phyloP scores from a whole-genome alignment of 2,888 invertebrate genomes.

The Amitus sp. region DNA sequence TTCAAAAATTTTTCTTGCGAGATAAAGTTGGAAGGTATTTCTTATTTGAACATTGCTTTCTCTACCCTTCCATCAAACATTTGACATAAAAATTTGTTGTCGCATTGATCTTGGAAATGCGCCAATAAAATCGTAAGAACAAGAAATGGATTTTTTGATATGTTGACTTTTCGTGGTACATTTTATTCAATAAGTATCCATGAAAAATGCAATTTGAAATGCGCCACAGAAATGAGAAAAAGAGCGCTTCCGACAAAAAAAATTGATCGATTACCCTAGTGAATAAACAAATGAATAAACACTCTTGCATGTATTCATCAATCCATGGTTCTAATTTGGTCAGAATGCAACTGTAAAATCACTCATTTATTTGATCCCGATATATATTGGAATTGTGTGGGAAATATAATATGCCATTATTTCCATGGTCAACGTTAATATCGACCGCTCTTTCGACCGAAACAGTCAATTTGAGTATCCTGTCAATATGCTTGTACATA shows the following conservation, averaged over 20 bases:
- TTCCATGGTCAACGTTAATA: conserved; percentile 47
- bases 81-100: conserved; percentile 8
- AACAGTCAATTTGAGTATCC: conserved; percentile 47
- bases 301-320: no score
- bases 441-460: conserved; percentile 15
- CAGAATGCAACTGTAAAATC: no score
- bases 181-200: conserved; percentile 4
- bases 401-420: conserved; percentile 64
- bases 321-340: no score
- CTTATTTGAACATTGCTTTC: conserved; percentile 5
- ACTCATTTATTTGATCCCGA: no score
- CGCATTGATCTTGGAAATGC: conserved; percentile 21
- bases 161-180: conserved; percentile 13
- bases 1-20: conserved; percentile 19
- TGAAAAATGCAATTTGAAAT: conserved; percentile 21
- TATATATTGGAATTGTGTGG: conserved; percentile 59
- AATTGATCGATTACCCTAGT: no score
- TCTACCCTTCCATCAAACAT: no score
- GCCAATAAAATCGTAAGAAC: conserved; percentile 10
- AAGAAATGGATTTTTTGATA: conserved; percentile 12
- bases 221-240: conserved; percentile 21
- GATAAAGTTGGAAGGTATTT: no score
- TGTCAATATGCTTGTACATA: conserved; percentile 56
- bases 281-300: no score
- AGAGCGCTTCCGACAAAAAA: conserved; percentile 43